These are phyloP conservation scores for Brachionus rubens DNA, from an alignment of 1,140 invertebrate species.

Conservation along the genomic window DNA sequence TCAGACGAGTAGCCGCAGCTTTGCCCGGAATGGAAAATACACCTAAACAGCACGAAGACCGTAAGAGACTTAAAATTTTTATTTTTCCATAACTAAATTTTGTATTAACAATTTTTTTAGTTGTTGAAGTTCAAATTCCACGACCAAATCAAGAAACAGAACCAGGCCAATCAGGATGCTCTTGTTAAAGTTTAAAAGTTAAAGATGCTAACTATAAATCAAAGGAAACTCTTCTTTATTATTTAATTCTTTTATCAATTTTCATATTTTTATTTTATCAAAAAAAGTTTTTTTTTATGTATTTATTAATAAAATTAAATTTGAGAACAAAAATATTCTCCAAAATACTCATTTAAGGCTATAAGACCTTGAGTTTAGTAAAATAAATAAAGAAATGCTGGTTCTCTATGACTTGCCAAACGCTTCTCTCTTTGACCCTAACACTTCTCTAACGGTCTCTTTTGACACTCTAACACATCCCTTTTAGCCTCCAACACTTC, in stretches of 20 bases:
- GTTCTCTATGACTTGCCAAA: too few relatives aligned
- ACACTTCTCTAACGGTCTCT: too few relatives aligned
- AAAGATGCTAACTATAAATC: too few relatives aligned
- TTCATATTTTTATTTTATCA: conserved; percentile 28
- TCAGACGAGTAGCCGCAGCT: conserved; percentile 88
- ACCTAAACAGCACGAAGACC: conserved; percentile 74
- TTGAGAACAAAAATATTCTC: too few relatives aligned
- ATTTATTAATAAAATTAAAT: conserved; percentile 37
- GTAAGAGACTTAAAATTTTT: neutral
- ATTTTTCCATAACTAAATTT: neutral
- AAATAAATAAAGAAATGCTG: too few relatives aligned
- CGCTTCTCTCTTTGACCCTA: too few relatives aligned
- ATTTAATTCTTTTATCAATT: neutral
- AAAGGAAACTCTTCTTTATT: too few relatives aligned
- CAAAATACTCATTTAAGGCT: too few relatives aligned
- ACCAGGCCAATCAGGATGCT: conserved; percentile 9
- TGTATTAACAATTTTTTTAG: neutral
- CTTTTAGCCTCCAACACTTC: too few relatives aligned
- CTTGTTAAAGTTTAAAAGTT: neutral
- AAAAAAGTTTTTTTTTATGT: conserved; percentile 16
- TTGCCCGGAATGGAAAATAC: conserved; percentile 84
- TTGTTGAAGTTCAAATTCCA: conserved; percentile 38
- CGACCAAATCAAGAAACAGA: conserved; percentile 5
- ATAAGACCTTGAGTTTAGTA: too few relatives aligned
- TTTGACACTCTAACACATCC: too few relatives aligned